phyloP scores from a whole-genome alignment of 2,888 invertebrate genomes.

The Orchesellides sinensis region DNA sequence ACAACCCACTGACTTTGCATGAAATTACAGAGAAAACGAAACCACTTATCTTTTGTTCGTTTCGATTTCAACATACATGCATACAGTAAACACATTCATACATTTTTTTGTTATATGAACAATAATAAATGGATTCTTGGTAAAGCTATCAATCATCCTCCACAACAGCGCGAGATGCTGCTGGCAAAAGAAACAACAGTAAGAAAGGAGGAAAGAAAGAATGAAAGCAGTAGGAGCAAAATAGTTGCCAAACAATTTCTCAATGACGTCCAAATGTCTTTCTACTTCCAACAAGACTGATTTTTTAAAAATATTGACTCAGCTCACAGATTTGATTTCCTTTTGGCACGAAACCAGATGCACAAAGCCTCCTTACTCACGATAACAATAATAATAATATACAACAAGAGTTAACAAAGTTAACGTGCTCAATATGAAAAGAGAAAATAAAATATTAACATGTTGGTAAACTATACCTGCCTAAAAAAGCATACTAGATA shows the following conservation, averaged over 20 bases:
- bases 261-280: constrained; percentile 40
- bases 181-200: constrained; percentile 37
- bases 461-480: too few species aligned
- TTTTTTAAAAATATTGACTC: constrained; percentile 52
- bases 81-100: too few species aligned
- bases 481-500: too few species aligned
- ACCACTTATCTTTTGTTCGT: not conserved
- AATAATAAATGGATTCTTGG: constrained; percentile 48
- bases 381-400: not conserved
- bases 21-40: constrained; percentile 28
- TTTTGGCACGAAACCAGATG: constrained; percentile 48
- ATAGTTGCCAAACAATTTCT: constrained; percentile 52
- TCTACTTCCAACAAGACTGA: constrained; percentile 26
- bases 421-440: too few species aligned
- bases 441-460: constrained; percentile 19
- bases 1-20: constrained; percentile 44
- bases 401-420: not conserved
- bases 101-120: too few species aligned
- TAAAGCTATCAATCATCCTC: constrained; percentile 55
- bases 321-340: constrained; percentile 44
- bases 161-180: constrained; percentile 9
- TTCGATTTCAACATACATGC: not conserved
- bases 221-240: constrained; percentile 17
- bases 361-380: constrained; percentile 7
- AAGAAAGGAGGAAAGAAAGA: not conserved